phyloP scores from a whole-genome alignment of 2,113 vertebrate species.

The Plotosus lineatus region DNA sequence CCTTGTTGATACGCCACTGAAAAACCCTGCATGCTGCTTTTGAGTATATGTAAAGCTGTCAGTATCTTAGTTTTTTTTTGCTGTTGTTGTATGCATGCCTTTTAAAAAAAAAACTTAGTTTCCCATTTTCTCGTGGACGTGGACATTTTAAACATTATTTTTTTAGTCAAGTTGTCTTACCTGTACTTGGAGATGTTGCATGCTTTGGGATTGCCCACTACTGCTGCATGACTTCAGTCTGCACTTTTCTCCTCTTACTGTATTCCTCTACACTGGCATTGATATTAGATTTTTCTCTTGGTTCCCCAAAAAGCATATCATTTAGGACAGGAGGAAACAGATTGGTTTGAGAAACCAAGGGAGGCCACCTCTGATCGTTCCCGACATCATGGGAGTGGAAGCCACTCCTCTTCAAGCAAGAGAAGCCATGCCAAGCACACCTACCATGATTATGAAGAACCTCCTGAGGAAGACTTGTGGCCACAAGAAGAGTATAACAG shows the following conservation, averaged over 20 bases:
- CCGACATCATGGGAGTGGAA: constrained; percentile 83
- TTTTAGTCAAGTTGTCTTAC: constrained; percentile 42
- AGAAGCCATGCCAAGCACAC: constrained; percentile 86
- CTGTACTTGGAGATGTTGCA: constrained; percentile 56
- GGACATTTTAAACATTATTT: constrained; percentile 45
- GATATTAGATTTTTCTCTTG: constrained; percentile 83
- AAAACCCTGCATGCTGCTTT: constrained; percentile 44
- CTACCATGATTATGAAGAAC: constrained; percentile 94
- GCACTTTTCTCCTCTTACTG: constrained; percentile 55
- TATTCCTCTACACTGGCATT: constrained; percentile 65
- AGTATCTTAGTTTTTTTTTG: constrained; percentile 27
- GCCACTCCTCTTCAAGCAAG: constrained; percentile 88
- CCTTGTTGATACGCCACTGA: too few relatives aligned
- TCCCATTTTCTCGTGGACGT: constrained; percentile 41
- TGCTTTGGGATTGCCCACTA: constrained; percentile 65
- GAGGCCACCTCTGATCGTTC: constrained; percentile 91
- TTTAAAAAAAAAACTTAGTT: neutral
- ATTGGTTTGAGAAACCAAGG: constrained; percentile 99
- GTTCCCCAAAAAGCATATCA: constrained; percentile 95
- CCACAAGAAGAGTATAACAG: constrained; percentile 85
- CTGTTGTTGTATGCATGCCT: constrained; percentile 10
- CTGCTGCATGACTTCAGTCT: constrained; percentile 83
- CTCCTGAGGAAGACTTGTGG: constrained; percentile 87
- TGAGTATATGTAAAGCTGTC: constrained; percentile 46
- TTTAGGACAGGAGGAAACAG: constrained; percentile 99